These are phyloP conservation scores for Vimba vimba DNA, from an alignment of 2,113 vertebrate genomes.

Conservation along the genomic window DNA sequence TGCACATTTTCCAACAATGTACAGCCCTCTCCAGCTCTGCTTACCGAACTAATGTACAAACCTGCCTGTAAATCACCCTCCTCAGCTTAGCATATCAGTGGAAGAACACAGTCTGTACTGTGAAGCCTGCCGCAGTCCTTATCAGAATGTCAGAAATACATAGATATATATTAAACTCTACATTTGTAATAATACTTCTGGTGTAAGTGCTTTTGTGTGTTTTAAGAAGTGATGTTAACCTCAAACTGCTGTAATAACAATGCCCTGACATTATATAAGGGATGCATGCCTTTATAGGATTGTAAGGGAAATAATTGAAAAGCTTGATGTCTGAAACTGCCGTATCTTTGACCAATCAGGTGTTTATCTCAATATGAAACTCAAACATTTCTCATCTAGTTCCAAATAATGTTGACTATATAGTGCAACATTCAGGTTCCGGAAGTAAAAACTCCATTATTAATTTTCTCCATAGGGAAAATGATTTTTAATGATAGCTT, in stretches of 20 bases:
- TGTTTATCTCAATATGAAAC: too few relatives aligned
- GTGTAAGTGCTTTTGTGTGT: conserved; percentile 52
- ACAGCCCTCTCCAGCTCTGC: conserved; percentile 69
- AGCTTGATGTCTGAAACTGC: too few relatives aligned
- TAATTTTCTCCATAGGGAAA: too few relatives aligned
- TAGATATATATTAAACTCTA: conserved; percentile 81
- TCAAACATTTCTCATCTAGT: too few relatives aligned
- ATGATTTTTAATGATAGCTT: too few relatives aligned
- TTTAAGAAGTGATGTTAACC: neutral
- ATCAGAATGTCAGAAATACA: conserved; percentile 81
- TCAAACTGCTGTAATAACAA: neutral
- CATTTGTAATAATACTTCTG: conserved; percentile 77
- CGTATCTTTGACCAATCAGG: too few relatives aligned
- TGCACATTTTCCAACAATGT: conserved; percentile 72
- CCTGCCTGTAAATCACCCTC: conserved; percentile 70
- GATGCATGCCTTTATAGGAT: too few relatives aligned
- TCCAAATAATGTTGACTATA: too few relatives aligned
- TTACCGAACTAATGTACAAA: conserved; percentile 74
- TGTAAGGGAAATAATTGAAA: too few relatives aligned
- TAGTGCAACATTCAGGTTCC: too few relatives aligned
- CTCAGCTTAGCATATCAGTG: conserved; percentile 80
- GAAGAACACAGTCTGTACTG: conserved; percentile 81
- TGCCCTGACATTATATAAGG: neutral
- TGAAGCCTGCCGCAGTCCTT: conserved; percentile 81
- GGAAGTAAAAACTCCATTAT: too few relatives aligned